Percentiles rank a stretch among this genome's conserved stretches.
Conservation (phyloP, 92 coral and sea anemone genomes). For the Virgularia gustaviana region DNA sequence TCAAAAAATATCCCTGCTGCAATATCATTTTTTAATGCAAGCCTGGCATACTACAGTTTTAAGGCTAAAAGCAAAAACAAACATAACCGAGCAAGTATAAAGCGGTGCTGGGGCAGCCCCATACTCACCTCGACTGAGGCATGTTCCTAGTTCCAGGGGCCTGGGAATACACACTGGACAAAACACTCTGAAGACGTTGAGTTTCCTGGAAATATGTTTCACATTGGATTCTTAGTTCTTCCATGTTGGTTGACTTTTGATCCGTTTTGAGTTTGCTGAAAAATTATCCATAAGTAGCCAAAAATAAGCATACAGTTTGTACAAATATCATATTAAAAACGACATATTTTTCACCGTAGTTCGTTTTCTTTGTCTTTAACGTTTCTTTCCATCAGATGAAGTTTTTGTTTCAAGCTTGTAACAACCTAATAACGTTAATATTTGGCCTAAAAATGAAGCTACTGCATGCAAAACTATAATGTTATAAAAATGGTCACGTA, state of each 20-base stretch:
- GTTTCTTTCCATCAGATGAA: slow-evolving; percentile 83
- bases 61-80: no score
- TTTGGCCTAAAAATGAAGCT: no score
- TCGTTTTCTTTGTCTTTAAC: slow-evolving; percentile 95
- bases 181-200: slow-evolving; percentile 22
- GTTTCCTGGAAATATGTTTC: slow-evolving; percentile 83
- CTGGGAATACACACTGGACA: slow-evolving; percentile 28
- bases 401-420: slow-evolving; percentile 88
- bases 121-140: neutral
- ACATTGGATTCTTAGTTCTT: slow-evolving; percentile 78
- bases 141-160: slow-evolving; percentile 1
- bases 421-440: slow-evolving; percentile 73
- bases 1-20: no score
- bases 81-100: no score
- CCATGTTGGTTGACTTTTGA: slow-evolving; percentile 78
- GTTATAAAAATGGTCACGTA: no score
- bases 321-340: neutral
- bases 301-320: neutral
- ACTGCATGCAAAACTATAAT: no score
- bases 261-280: slow-evolving; percentile 65
- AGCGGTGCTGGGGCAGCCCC: no score
- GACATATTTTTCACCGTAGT: slow-evolving; percentile 54
- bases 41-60: no score
- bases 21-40: no score
- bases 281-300: neutral